These are phyloP conservation scores for Limulus polyphemus DNA, from an alignment of 2,888 invertebrate species.

Conservation along the genomic window DNA sequence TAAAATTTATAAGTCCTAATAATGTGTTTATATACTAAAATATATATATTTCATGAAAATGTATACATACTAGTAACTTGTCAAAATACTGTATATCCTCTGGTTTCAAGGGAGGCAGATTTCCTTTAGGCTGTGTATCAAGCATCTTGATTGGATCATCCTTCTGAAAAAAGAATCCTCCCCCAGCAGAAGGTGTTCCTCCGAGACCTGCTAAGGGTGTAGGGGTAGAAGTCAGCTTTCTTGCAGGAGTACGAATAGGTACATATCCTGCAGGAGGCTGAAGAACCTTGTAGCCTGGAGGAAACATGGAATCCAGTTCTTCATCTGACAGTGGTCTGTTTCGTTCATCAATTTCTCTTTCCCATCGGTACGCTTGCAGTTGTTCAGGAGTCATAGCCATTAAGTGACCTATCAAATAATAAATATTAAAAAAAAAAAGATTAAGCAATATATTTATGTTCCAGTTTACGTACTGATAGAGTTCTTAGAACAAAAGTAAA, in stretches of 20 bases:
- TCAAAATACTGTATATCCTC: constrained; percentile 99
- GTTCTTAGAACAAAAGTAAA: too few species aligned
- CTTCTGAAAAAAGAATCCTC: constrained; percentile 88
- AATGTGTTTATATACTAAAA: neutral
- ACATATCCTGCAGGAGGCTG: constrained; percentile 92
- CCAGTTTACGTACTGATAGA: too few species aligned
- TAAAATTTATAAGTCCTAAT: neutral
- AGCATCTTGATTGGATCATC: constrained; percentile 74
- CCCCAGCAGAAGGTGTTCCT: constrained; percentile 31
- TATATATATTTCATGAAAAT: neutral
- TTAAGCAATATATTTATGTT: too few species aligned
- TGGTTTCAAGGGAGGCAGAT: constrained; percentile 97
- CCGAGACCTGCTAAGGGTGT: constrained; percentile 58
- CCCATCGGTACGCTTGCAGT: constrained; percentile 93
- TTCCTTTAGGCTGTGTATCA: constrained; percentile 92
- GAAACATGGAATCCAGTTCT: constrained; percentile 93
- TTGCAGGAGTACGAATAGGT: constrained; percentile 91
- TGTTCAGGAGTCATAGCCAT: constrained; percentile 99
- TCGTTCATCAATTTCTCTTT: constrained; percentile 94
- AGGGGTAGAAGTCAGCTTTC: constrained; percentile 94
- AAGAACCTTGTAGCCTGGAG: constrained; percentile 92
- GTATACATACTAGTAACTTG: constrained; percentile 58
- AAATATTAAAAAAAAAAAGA: too few species aligned
- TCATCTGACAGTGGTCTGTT: constrained; percentile 94
- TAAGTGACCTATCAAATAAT: constrained; percentile 50